Evolutionary conservation across 2,888 invertebrate species (phyloP).

Genomic region (Nowickia ferox): DNA sequence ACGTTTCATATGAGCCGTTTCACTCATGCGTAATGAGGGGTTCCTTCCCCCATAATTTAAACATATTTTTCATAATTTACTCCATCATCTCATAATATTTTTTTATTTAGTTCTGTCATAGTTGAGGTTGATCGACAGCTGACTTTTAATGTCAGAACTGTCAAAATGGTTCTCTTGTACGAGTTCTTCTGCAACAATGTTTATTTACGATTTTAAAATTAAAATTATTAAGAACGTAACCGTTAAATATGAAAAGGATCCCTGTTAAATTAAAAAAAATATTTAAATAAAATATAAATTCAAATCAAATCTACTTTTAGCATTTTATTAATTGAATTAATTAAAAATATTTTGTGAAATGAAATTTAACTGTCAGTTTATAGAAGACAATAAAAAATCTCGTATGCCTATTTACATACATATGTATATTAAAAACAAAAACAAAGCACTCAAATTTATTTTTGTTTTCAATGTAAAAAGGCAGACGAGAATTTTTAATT

Average conservation of each 20-base stretch:
- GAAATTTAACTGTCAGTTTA: too few species aligned
- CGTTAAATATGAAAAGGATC: not conserved
- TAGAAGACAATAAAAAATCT: too few species aligned
- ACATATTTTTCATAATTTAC: slow-evolving; percentile 58
- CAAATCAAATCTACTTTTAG: too few species aligned
- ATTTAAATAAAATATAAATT: too few species aligned
- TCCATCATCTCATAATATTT: slow-evolving; percentile 50
- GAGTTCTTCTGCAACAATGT: slow-evolving; percentile 18
- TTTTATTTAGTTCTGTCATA: slow-evolving; percentile 55
- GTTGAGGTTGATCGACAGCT: slow-evolving; percentile 81
- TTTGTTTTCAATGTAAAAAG: too few species aligned
- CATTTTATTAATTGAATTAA: too few species aligned
- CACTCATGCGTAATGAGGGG: not conserved
- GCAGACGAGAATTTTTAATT: too few species aligned
- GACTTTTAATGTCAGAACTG: slow-evolving; percentile 80
- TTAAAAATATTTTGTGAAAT: too few species aligned
- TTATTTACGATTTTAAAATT: slow-evolving; percentile 48
- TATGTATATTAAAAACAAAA: too few species aligned
- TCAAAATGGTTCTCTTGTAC: slow-evolving; percentile 74
- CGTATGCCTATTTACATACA: too few species aligned
- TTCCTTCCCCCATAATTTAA: slow-evolving; percentile 36
- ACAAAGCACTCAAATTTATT: too few species aligned
- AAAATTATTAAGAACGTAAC: not conserved
- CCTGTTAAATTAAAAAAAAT: not conserved
- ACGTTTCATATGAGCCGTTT: too few species aligned